Evolutionary conservation across 2,797 vertebrate genomes (phyloP), one percentile per base, ranked within the genome.

Genomic region (Triplophysa yarkandensis): DNA sequence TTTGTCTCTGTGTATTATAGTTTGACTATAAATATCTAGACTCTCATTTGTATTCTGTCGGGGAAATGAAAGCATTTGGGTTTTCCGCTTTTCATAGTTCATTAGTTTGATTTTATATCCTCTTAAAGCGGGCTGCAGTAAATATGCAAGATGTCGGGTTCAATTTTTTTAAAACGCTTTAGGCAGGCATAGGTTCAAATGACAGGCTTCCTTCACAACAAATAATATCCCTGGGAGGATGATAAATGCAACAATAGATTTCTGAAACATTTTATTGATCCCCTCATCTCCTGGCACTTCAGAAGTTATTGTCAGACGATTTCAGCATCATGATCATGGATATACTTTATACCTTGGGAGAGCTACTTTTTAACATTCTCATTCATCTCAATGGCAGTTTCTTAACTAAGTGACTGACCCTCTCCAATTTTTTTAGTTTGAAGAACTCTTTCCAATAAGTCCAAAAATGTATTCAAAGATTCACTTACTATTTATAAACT

Each of bases 61-160:
- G 36, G 11, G 10, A 39, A 39, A 39, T 39, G 36, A 39, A 11
- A 13, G 10, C 78, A 83, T 86, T 87, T 85, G 84, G 86, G 83
- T 85, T 83, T 70, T 78, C 82, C 83, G 81, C 85, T 88, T 87
- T 75, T 83, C 71, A 86, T 88, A 83, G 67, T 87, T 89, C 81
- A 83, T 72, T 85, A 80, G 79, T 77, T 70, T 61, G 77, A 82
- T 85, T 81, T 76, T 82, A 82, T 83, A 86, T 87, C 87, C 85
- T 87, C 76, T 82, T 73, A 65, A 41, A 77, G 57, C 71, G n/a
- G 34, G 39, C 54, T 21, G 1, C 6, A 16, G 36, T 13, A 39
- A 39, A 39, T 39, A 39, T 39, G 36, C 36, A 14, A 39, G 36
- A 39, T 11, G 36, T 39, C 36, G 3, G 2, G 36, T 11, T 39